Evolutionary conservation across 2,113 vertebrate genomes (phyloP), one percentile per base, ranked within the genome.

Genomic region (Salvator merianae): DNA sequence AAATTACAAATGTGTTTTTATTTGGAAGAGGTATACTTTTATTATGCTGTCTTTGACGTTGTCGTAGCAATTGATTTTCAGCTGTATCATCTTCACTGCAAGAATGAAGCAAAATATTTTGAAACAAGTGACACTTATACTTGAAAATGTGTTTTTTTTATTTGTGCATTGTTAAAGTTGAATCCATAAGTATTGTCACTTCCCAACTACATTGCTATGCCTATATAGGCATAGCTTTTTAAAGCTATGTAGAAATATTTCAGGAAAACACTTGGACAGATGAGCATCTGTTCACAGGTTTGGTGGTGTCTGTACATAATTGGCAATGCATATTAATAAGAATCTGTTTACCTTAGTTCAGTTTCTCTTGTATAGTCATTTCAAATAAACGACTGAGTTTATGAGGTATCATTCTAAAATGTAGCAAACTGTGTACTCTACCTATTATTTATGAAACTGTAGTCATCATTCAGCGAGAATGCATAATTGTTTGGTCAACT

Each of bases 141-240:
- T 83, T 88, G 55, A 40, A 82, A 63, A 72, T 62, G 26, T 84
- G 82, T 89, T 81, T 81, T 43, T 36, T 20, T 55, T 5, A 3
- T 82, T 83, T 85, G 82, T 89, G 89, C 91, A 77, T 94, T 88
- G 88, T 95, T 95, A 93, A 85, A 93, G 84, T 76, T 81, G 83
- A 92, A 93, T 78, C 77, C 84, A 38, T 93, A 90, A 86, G 87
- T 90, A 86, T 89, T 93, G 87, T 92, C 90, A 84, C 85, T 89
- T 91, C 93, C 86, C 90, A 92, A 90, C 88, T 93, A 91, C 91
- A 73, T 91, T 92, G 87, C 90, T 91, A 83, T 85, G 85, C 84
- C 93, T 94, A 90, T 36, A 91, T 89, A 85, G 16, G 20, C 55
- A 59, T 59, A 20, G 55, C 55, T 94, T 88, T 86, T 65, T 88